Conservation (phyloP, 2,888 invertebrate genomes). For the Sylvicola cinctus region DNA sequence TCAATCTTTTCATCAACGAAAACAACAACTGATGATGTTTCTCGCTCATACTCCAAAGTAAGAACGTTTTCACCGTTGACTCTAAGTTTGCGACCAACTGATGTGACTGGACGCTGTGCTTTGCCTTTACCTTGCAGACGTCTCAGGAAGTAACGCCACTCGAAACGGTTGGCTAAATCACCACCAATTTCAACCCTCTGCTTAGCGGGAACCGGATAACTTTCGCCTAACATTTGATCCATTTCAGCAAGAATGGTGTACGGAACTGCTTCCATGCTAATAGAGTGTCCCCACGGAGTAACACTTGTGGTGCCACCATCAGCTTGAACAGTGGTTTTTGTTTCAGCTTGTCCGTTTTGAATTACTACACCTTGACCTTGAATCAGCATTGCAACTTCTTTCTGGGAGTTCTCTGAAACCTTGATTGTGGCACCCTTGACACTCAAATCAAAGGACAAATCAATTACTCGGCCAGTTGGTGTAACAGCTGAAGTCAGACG, state of each 20-base stretch:
- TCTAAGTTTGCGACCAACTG: constrained; percentile 64
- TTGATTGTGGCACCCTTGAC: constrained; percentile 76
- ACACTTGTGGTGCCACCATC: constrained; percentile 67
- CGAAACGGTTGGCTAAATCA: constrained; percentile 78
- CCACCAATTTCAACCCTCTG: constrained; percentile 78
- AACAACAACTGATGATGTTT: constrained; percentile 65
- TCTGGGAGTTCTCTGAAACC: constrained; percentile 62
- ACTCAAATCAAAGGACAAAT: constrained; percentile 72
- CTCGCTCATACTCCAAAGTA: constrained; percentile 78
- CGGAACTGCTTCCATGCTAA: constrained; percentile 78
- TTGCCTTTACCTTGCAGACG: constrained; percentile 38
- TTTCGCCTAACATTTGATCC: constrained; percentile 71
- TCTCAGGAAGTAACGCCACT: constrained; percentile 85
- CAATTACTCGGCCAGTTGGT: constrained; percentile 86
- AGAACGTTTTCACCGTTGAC: constrained; percentile 84
- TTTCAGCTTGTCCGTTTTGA: constrained; percentile 62
- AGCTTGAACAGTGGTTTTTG: constrained; percentile 54
- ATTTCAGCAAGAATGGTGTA: constrained; percentile 78
- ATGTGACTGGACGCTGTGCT: constrained; percentile 38
- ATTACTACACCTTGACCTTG: constrained; percentile 73
- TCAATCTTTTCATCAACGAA: constrained; percentile 76
- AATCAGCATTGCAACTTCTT: constrained; percentile 67
- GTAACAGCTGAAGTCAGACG: constrained; percentile 77
- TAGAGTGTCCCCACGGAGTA: constrained; percentile 70
- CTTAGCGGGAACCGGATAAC: constrained; percentile 78